These are phyloP conservation scores for Trematomus loennbergii DNA, from an alignment of 2,113 vertebrate species.

Conservation along the genomic window DNA sequence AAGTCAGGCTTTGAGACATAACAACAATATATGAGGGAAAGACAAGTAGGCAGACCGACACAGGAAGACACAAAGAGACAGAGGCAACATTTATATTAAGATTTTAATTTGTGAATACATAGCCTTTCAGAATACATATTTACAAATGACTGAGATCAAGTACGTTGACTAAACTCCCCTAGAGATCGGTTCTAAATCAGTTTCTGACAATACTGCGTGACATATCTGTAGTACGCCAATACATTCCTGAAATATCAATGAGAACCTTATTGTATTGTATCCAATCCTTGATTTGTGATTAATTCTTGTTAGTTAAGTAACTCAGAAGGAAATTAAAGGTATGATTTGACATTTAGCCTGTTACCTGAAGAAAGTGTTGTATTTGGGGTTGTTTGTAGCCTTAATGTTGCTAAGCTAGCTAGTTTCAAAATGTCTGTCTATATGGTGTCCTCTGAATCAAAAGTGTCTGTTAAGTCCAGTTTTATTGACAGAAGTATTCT, in stretches of 20 bases:
- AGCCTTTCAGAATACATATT: no score
- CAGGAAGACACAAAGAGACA: background rate
- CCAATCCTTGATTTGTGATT: background rate
- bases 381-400: background rate
- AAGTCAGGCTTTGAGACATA: constrained; percentile 48
- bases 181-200: background rate
- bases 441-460: background rate
- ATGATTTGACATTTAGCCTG: background rate
- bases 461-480: background rate
- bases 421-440: background rate
- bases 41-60: background rate
- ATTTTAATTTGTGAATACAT: no score
- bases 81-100: no score
- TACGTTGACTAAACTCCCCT: background rate
- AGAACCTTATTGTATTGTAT: background rate
- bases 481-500: background rate
- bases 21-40: constrained; percentile 46
- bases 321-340: background rate
- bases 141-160: no score
- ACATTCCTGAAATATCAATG: background rate
- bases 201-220: background rate
- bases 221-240: background rate
- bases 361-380: background rate
- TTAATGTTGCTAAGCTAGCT: background rate
- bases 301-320: background rate